These are phyloP conservation scores for Entelurus aequoreus DNA, from an alignment of 2,113 vertebrate species.

Conservation along the genomic window DNA sequence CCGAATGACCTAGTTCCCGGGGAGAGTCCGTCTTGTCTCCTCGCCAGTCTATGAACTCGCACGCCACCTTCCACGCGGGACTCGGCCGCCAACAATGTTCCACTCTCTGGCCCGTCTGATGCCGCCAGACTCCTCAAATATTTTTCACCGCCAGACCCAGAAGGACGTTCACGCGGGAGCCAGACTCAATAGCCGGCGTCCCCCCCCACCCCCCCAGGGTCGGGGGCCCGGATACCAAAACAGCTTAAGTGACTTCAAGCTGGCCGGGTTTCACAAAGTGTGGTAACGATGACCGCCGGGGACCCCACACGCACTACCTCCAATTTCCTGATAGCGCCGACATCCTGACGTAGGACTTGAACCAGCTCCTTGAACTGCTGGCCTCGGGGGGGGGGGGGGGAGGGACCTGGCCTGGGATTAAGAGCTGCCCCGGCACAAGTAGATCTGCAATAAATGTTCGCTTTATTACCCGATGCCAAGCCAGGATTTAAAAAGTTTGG, in stretches of 20 bases:
- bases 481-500: too few relatives aligned
- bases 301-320: conserved; percentile 30
- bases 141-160: conserved; percentile 22
- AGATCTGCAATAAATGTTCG: conserved; percentile 39
- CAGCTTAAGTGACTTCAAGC: neutral
- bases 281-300: conserved; percentile 25
- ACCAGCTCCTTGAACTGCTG: conserved; percentile 33
- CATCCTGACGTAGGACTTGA: conserved; percentile 37
- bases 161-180: conserved; percentile 6
- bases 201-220: neutral
- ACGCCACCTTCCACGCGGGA: conserved; percentile 33
- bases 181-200: conserved; percentile 5
- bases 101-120: conserved; percentile 26
- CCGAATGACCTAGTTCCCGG: conserved; percentile 35
- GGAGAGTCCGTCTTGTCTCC: conserved; percentile 24
- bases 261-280: conserved; percentile 4
- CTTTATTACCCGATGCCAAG: conserved; percentile 11
- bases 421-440: conserved; percentile 59
- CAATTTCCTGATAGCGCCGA: conserved; percentile 32
- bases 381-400: conserved; percentile 45
- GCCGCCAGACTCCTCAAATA: conserved; percentile 26
- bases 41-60: conserved; percentile 43
- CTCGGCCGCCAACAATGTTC: conserved; percentile 29
- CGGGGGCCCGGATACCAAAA: conserved; percentile 7
- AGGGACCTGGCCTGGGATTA: conserved; percentile 25